Percentiles rank a stretch among this genome's conserved stretches.
These are phyloP conservation scores for Dione juno DNA, from an alignment of 2,888 invertebrate species.

Conservation along the genomic window DNA sequence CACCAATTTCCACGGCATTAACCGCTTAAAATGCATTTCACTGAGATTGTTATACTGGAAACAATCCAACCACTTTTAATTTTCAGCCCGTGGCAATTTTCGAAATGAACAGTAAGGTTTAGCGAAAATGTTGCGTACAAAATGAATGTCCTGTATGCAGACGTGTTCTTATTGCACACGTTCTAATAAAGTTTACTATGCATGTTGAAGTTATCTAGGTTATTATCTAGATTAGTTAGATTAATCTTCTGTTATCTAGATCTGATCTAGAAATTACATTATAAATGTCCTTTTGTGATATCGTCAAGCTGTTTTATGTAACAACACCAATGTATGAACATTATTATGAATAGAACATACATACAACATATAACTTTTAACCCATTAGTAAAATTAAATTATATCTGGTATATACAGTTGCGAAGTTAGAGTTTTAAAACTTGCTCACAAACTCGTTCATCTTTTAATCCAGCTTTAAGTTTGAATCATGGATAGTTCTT, in stretches of 20 bases:
- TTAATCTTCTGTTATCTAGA: too few species aligned
- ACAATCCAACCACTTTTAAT: slow-evolving; percentile 63
- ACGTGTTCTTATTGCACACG: neutral
- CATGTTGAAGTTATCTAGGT: too few species aligned
- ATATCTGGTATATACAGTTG: slow-evolving; percentile 8
- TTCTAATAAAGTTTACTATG: neutral
- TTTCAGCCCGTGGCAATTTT: slow-evolving; percentile 54
- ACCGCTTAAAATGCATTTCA: slow-evolving; percentile 75
- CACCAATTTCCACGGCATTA: slow-evolving; percentile 76
- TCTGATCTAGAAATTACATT: too few species aligned
- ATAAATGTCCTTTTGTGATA: too few species aligned
- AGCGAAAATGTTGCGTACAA: slow-evolving; percentile 2
- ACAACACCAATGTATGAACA: neutral
- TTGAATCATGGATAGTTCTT: slow-evolving; percentile 80
- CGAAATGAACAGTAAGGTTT: slow-evolving; percentile 44
- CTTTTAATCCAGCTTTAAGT: slow-evolving; percentile 71
- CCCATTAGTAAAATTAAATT: slow-evolving; percentile 16
- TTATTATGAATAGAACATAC: neutral
- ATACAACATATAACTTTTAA: neutral
- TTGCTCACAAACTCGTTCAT: slow-evolving; percentile 56
- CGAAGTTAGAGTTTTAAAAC: slow-evolving; percentile 53
- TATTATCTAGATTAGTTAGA: too few species aligned
- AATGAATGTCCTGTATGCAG: neutral
- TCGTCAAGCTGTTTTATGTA: too few species aligned
- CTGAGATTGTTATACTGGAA: slow-evolving; percentile 69